Evolutionary conservation across 2,888 invertebrate species (phyloP), one percentile per base, ranked within the genome.

Genomic region (Branchipolynoe longqiensis): DNA sequence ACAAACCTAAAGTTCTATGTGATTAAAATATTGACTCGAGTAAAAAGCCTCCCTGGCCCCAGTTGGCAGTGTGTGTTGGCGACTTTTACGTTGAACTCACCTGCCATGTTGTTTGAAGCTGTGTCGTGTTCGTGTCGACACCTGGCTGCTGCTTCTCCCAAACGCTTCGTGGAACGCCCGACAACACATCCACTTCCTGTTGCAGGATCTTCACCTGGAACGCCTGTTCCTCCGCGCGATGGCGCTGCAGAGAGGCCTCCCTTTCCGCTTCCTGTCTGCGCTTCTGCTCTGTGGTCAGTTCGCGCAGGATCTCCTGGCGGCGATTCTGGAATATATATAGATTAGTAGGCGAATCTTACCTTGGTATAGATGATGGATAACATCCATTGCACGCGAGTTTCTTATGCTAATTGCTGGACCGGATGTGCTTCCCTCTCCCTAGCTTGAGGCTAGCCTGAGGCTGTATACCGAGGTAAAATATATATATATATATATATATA

Each of bases 181-280:
- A 36, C 14, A 69, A 38, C 4, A 38, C 69, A 33, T 69, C 36
- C 3, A 69, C 22, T 36, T 69, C 69, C 69, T 33, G 36, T 38
- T 69, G 36, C 69, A 69, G 36, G 33, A 38, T 18, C 8, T 1
- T 12, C 1, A 69, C 69, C 69, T n/a, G 2, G 36, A 69, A 69
- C 22, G 69, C 1, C 69, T 36, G 22, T n/a, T 69, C 69, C 1
- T 14, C 25, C 69, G 69, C 69, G 22, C 69, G 69, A 6, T 69
- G 69, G 36, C 69, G 69, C 69, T 69, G 36, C 22, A 3, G 36
- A 38, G 36, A 33, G 38, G 36, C 18, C 38, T 69, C 69, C 69
- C 22, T 38, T 33, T 69, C 69, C 69, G 69, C 69, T 38, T 69
- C 69, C 36, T 69, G 69, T 38, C 69, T 33, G 69, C 69, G 69